Evolutionary conservation across 2,113 vertebrate species (phyloP).

Genomic region (Callopanchax toddi): DNA sequence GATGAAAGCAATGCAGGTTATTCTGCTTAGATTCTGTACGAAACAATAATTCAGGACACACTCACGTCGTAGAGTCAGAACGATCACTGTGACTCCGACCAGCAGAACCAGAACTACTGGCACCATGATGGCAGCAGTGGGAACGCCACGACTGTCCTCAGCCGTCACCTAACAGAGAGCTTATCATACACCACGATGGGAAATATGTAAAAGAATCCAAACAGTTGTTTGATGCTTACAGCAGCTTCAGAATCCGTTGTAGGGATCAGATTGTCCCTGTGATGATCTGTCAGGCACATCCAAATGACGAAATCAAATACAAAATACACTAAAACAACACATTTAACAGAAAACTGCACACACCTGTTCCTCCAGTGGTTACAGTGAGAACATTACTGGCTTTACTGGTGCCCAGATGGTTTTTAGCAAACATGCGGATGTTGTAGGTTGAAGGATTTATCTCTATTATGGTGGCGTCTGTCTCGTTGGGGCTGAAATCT

Average conservation of each 20-base stretch:
- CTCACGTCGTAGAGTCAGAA: constrained; percentile 63
- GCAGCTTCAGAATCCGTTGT: too few relatives aligned
- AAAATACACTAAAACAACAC: not conserved
- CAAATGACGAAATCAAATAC: not conserved
- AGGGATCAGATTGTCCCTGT: not conserved
- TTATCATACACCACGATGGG: too few relatives aligned
- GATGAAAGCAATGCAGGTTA: not conserved
- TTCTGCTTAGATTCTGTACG: not conserved
- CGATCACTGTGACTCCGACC: constrained; percentile 11
- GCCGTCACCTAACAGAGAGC: constrained; percentile 30
- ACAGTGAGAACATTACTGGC: constrained; percentile 68
- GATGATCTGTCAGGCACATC: not conserved
- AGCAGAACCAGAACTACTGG: constrained; percentile 52
- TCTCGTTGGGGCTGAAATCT: constrained; percentile 55
- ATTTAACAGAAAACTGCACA: not conserved
- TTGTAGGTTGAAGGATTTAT: constrained; percentile 65
- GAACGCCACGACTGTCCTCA: constrained; percentile 2
- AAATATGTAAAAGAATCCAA: not conserved
- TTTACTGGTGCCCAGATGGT: constrained; percentile 48
- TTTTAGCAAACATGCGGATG: constrained; percentile 72
- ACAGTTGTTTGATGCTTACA: too few relatives aligned
- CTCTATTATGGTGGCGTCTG: constrained; percentile 68
- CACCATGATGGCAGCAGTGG: constrained; percentile 52
- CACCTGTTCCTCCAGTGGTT: constrained; percentile 58
- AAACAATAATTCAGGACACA: constrained; percentile 6